Base-by-base conservation (phyloP, 2,888 invertebrate genomes). In the Caenorhabditis sp. region DNA sequence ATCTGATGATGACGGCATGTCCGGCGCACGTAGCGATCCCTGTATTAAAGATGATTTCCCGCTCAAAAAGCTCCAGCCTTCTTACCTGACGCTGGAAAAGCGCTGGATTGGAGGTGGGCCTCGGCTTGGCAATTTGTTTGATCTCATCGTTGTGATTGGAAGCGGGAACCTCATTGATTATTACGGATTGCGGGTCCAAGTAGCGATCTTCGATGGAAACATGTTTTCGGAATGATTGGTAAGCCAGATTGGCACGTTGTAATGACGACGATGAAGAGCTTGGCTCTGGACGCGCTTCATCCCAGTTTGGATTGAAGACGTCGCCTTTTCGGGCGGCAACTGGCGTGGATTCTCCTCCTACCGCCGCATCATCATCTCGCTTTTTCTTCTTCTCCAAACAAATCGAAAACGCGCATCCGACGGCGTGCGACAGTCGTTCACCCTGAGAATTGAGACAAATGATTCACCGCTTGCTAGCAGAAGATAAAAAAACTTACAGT, bases 391-490 rank as follows among this genome's bases (percentile, higher is more conserved):
- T 93, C 90, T 99, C 99, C 84, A 99, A 91, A 89, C 99, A 99
- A 2, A 97, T 95, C 62, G 97, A 95, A 91, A 99, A 99, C 53
- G 99, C 98, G 91, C 98, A 99, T 41, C 99, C 99, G 27, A 99
- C 99, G 1, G 99, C 99, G 91, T 99, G 99, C 86, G 97, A 97
- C 81, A 99, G 91, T 48, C 99, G 92, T 91, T 99, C 99, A 70
- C 99, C 99, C 93, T 93, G 89, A 27, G 26, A 22, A 20, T 30
- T 26, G 7, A 26, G 5, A 2, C 2, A n/a, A 27, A 39, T 50
- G 27, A 5, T 2, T 27, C 11, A 9, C 15, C 6, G 5, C 9
- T 7, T 9, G 30, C 5, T 30, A 30, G 30, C 5, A 30, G 9
- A 30, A 9, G 9, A 30, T 7, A 30, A 30, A 30, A 30, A 58